Percentiles rank a stretch among this genome's conserved stretches.
Conservation (phyloP, 1,140 invertebrate species). For the Penaeus indicus region DNA sequence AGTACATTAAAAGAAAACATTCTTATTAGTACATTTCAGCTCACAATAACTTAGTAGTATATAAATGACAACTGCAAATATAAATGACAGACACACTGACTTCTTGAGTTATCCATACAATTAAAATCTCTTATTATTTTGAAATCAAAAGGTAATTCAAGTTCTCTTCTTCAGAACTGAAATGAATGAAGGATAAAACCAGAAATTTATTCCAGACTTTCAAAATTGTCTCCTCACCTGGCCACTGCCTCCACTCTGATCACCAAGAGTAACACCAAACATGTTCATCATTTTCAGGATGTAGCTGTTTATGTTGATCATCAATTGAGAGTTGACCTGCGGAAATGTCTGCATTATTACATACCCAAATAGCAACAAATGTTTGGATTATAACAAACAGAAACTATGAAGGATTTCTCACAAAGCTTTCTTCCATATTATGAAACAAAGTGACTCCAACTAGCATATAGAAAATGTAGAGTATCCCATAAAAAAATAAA, state of each 20-base stretch:
- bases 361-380: background rate
- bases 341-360: background rate
- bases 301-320: conserved; percentile 77
- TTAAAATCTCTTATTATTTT: no score
- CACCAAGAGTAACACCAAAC: conserved; percentile 80
- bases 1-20: background rate
- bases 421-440: background rate
- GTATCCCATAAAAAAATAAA: background rate
- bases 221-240: conserved; percentile 16
- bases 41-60: no score
- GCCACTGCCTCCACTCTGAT: conserved; percentile 78
- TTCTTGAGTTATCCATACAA: no score
- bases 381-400: background rate
- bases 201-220: no score
- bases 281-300: conserved; percentile 89
- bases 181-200: no score
- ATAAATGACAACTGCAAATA: no score
- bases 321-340: conserved; percentile 71
- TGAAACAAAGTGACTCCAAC: no score
- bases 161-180: no score
- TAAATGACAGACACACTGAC: no score
- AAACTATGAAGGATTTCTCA: background rate
- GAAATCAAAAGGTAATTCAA: no score
- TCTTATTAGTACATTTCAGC: no score
- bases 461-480: no score